Percentiles rank a stretch among this genome's conserved stretches.
phyloP scores from a whole-genome alignment of 2,888 invertebrate genomes.

The Nomada lathburiana region DNA sequence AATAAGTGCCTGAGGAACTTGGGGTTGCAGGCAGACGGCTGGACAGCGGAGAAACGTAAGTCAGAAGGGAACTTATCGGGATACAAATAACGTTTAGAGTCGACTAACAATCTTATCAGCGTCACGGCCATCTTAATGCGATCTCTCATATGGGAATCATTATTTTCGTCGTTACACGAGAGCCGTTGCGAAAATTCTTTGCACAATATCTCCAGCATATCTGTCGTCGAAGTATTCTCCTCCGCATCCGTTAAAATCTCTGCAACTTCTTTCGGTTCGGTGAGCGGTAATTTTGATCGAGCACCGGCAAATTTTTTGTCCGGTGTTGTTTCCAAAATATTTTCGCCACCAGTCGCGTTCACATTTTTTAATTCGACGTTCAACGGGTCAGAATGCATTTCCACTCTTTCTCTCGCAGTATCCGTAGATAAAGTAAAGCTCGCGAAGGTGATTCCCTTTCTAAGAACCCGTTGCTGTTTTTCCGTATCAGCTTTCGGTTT shows the following conservation, averaged over 20 bases:
- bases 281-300: slow-evolving; percentile 43
- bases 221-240: slow-evolving; percentile 43
- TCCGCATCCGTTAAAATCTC: slow-evolving; percentile 55
- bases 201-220: slow-evolving; percentile 67
- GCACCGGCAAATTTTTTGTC: not conserved
- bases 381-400: not conserved
- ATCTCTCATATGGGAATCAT: slow-evolving; percentile 23
- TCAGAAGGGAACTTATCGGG: slow-evolving; percentile 71
- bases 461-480: slow-evolving; percentile 20
- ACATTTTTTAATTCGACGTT: not conserved
- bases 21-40: slow-evolving; percentile 74
- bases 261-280: slow-evolving; percentile 58
- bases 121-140: slow-evolving; percentile 64
- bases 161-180: slow-evolving; percentile 2
- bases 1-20: slow-evolving; percentile 75
- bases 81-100: slow-evolving; percentile 77
- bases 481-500: not conserved
- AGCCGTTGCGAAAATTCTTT: slow-evolving; percentile 68
- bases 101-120: slow-evolving; percentile 75
- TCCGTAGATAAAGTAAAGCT: slow-evolving; percentile 26
- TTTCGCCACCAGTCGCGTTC: not conserved
- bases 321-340: not conserved
- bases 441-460: slow-evolving; percentile 49
- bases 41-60: slow-evolving; percentile 74
- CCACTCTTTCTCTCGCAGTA: not conserved